phyloP scores from a whole-genome alignment of 2,888 invertebrate genomes.

The Luperina nickerlii region DNA sequence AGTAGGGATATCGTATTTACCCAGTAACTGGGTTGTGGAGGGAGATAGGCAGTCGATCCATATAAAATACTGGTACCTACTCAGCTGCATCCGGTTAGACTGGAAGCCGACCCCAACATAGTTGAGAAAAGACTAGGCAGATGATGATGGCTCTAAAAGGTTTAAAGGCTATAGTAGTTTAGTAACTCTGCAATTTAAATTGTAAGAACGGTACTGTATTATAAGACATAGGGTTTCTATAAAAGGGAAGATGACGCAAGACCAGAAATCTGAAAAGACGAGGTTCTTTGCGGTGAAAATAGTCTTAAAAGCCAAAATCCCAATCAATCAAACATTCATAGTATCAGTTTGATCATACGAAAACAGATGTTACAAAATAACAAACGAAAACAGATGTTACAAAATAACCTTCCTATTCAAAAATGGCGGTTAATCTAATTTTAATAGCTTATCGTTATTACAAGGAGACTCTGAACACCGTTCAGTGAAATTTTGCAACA shows the following conservation, averaged over 20 bases:
- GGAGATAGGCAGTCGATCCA: not conserved
- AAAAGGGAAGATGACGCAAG: not conserved
- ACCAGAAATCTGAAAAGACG: not conserved
- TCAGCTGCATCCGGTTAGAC: not conserved
- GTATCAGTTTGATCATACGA: not conserved
- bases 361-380: conserved; percentile 15
- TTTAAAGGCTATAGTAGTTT: not conserved
- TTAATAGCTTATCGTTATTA: conserved; percentile 54
- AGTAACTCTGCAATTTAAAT: not conserved
- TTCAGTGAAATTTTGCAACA: conserved; percentile 57
- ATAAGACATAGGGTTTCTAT: too few relatives aligned
- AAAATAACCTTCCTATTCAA: conserved; percentile 17
- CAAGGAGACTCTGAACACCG: conserved; percentile 44
- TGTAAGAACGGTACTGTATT: not conserved
- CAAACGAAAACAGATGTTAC: not conserved
- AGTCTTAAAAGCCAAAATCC: not conserved
- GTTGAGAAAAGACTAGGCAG: not conserved
- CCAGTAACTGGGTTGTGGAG: not conserved
- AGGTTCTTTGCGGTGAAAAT: not conserved
- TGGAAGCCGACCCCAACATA: not conserved
- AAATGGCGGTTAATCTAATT: conserved; percentile 50
- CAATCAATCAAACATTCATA: not conserved
- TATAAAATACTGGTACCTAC: not conserved
- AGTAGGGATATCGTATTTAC: not conserved
- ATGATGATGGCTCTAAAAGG: not conserved